Base-by-base conservation (phyloP, 2,888 invertebrate species). In the Drosophila longiperda region DNA sequence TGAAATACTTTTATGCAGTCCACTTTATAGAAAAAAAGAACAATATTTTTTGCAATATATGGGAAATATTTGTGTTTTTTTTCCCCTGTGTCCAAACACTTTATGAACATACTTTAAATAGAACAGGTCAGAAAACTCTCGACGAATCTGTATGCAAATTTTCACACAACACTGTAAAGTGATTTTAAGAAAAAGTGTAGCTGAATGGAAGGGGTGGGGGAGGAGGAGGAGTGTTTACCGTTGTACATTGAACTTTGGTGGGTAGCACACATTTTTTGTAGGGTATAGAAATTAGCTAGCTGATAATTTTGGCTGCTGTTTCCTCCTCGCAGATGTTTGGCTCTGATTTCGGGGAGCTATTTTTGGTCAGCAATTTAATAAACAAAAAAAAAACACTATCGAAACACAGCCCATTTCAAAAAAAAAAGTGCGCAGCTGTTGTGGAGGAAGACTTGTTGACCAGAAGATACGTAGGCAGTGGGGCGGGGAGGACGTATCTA, bases 221-320 rank as follows among this genome's bases (percentile, higher is more conserved):
- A 33, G 20, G n/a, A 6, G 5, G 20, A 5, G 3, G 9, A 17
- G 26, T n/a, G 23, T 36, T n/a, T 26, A 23, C 45, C 68, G 62
- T 66, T 87, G 83, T 83, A 79, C 87, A 77, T 83, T 83, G 87
- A 83, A 87, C 87, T 83, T 74, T 80, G 50, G 66, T 33, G 26
- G 38, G 45, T 34, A 23, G 12, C 36, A 40, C 15, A 40, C 26
- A 15, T 38, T 0, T 12, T 12, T 26, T 26, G 29, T 12, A 20
- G 8, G 17, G 23, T 26, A 11, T 20, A 12, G n/a, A n/a, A 6
- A 26, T 54, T 49, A 23, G 32, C 33, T 29, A 20, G 29, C 55
- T 42, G 26, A 38, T 26, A 34, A 49, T 52, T 17, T 26, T 36
- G 34, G 36, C 26, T 36, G 36, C 9, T 54, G 15, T 15, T 23